Percentiles rank a stretch among this genome's conserved stretches.
phyloP scores from a whole-genome alignment of 1,140 invertebrate species.

The Neodiprion fabricii region DNA sequence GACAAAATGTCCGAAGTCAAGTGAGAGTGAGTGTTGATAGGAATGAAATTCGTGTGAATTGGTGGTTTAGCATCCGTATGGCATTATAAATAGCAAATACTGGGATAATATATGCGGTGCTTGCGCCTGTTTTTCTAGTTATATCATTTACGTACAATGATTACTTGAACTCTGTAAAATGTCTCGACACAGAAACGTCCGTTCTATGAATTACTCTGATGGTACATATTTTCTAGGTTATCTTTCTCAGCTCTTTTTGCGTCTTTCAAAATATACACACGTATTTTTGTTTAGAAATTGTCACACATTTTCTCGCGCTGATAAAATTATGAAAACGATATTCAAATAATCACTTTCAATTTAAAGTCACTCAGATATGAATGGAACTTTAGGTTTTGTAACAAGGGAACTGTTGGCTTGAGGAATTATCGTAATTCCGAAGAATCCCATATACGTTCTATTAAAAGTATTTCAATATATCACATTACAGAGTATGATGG shows the following conservation, averaged over 20 bases:
- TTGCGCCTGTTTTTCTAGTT: too few species aligned
- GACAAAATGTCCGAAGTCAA: too few species aligned
- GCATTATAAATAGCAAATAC: too few species aligned
- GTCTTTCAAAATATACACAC: neutral
- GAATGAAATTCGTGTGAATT: too few species aligned
- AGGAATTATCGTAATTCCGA: neutral
- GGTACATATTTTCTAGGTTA: slow-evolving; percentile 51
- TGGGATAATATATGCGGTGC: too few species aligned
- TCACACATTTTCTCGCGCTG: neutral
- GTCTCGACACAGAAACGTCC: slow-evolving; percentile 80
- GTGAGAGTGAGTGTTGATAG: too few species aligned
- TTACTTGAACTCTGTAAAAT: slow-evolving; percentile 55
- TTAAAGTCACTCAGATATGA: too few species aligned
- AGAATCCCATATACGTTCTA: slow-evolving; percentile 15
- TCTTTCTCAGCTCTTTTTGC: slow-evolving; percentile 10
- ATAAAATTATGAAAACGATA: too few species aligned
- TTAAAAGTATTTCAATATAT: slow-evolving; percentile 21
- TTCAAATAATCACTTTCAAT: too few species aligned
- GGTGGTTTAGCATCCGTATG: too few species aligned
- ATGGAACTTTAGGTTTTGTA: too few species aligned
- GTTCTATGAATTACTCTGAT: slow-evolving; percentile 78
- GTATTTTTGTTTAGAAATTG: slow-evolving; percentile 13
- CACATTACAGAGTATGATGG: slow-evolving; percentile 79
- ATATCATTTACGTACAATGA: too few species aligned
- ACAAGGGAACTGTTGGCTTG: slow-evolving; percentile 9